Conservation (phyloP, 2,888 invertebrate species). For the Lepidocyrtoides sp. region DNA sequence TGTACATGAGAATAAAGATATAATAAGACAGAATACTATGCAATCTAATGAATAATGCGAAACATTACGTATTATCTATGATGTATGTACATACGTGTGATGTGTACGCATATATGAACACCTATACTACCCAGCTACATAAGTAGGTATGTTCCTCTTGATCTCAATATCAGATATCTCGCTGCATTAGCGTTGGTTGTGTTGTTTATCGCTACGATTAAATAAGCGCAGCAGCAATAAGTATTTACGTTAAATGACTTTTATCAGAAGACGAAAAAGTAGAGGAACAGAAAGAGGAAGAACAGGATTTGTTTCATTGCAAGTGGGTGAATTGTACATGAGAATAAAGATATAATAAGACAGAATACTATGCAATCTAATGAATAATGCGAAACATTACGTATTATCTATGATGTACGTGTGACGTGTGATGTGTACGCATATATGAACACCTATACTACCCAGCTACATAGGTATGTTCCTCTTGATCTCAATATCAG, state of each 20-base stretch:
- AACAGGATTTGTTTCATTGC: conserved; percentile 54
- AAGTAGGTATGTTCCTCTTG: not conserved
- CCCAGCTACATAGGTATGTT: too few species aligned
- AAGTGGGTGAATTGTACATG: conserved; percentile 53
- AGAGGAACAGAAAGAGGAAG: conserved; percentile 49
- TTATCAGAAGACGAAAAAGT: conserved; percentile 60
- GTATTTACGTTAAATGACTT: conserved; percentile 36
- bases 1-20: not conserved
- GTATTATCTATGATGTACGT: too few species aligned
- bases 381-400: not conserved
- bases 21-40: not conserved
- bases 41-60: conserved; percentile 1
- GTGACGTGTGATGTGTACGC: too few species aligned
- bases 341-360: not conserved
- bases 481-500: conserved; percentile 14
- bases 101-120: too few species aligned
- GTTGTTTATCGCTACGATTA: not conserved
- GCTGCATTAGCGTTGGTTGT: conserved; percentile 27
- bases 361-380: conserved; percentile 3
- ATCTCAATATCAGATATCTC: conserved; percentile 23
- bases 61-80: conserved; percentile 32
- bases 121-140: too few species aligned
- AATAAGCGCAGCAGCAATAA: not conserved
- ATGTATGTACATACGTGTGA: too few species aligned
- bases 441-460: too few species aligned